Percentiles rank a stretch among this genome's conserved stretches.
phyloP scores from a whole-genome alignment of 2,797 vertebrate species.

The Leptatherina wallacei region DNA sequence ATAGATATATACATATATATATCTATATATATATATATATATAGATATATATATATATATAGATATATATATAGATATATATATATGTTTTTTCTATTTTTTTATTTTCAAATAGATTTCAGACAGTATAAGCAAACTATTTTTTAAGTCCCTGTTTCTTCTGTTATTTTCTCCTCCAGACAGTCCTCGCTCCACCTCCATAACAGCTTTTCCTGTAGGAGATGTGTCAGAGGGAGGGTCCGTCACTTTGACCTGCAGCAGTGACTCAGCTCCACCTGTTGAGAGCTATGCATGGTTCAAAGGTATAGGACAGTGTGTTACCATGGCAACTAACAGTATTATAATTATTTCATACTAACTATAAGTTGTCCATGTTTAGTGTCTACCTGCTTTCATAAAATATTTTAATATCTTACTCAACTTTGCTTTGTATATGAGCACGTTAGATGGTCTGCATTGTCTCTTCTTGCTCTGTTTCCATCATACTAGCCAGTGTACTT shows the following conservation, averaged over 20 bases:
- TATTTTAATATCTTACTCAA: neutral
- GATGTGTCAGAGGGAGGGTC: slow-evolving; percentile 74
- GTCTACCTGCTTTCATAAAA: neutral
- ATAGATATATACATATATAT: no score
- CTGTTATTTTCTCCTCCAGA: slow-evolving; percentile 56
- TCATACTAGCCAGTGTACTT: neutral
- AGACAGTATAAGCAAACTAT: neutral
- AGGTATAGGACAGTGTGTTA: slow-evolving; percentile 50
- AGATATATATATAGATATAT: no score
- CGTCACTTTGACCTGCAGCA: slow-evolving; percentile 80
- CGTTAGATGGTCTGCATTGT: neutral
- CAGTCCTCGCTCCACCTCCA: slow-evolving; percentile 75
- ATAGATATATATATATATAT: no score
- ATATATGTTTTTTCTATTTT: no score
- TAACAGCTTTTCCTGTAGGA: slow-evolving; percentile 63
- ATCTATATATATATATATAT: no score
- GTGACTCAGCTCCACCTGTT: slow-evolving; percentile 80
- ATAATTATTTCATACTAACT: neutral
- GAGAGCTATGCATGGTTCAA: slow-evolving; percentile 86
- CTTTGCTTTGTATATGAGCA: neutral
- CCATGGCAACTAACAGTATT: neutral
- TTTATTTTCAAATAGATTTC: no score
- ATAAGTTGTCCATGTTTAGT: neutral
- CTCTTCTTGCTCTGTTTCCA: neutral
- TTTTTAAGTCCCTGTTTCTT: neutral